phyloP scores from a whole-genome alignment of 37 sponge, comb jelly and placozoan genomes.

The Tethya wilhelma region DNA sequence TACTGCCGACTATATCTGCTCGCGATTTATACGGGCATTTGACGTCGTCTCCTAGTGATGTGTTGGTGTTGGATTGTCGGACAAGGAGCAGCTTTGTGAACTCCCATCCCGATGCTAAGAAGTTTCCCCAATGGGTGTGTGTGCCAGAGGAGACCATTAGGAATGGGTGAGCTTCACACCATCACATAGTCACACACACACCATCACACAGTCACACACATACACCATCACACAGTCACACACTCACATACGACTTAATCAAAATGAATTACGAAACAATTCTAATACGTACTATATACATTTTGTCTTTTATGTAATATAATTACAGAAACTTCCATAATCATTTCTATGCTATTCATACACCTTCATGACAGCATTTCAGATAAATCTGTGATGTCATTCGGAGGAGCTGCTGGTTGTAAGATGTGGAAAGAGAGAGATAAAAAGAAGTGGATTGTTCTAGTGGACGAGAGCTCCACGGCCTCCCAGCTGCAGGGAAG shows the following conservation, averaged over 20 bases:
- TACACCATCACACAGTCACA: too few species aligned
- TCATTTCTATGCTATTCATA: too few species aligned
- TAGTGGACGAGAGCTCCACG: slow-evolving; percentile 54
- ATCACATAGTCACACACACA: not conserved
- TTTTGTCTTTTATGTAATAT: too few species aligned
- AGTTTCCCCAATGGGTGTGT: slow-evolving; percentile 72
- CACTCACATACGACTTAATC: too few species aligned
- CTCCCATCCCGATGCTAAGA: slow-evolving; percentile 66
- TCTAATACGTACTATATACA: too few species aligned
- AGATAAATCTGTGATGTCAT: slow-evolving; percentile 3
- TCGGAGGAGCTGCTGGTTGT: slow-evolving; percentile 19
- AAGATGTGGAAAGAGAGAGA: slow-evolving; percentile 56
- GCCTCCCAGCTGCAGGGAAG: too few species aligned
- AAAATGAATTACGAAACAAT: too few species aligned
- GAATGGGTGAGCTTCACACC: slow-evolving; percentile 37
- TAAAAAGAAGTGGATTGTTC: slow-evolving; percentile 19
- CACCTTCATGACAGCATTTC: too few species aligned
- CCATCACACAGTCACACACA: not conserved
- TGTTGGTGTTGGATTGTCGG: slow-evolving; percentile 71
- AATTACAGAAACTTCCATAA: too few species aligned
- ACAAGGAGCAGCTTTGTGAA: slow-evolving; percentile 27
- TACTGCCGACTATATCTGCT: too few species aligned
- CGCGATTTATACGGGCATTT: slow-evolving; percentile 42
- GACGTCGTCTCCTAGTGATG: slow-evolving; percentile 38
- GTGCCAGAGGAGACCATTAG: slow-evolving; percentile 66